phyloP scores from a whole-genome alignment of 2,113 vertebrate species.

The Morone saxatilis region DNA sequence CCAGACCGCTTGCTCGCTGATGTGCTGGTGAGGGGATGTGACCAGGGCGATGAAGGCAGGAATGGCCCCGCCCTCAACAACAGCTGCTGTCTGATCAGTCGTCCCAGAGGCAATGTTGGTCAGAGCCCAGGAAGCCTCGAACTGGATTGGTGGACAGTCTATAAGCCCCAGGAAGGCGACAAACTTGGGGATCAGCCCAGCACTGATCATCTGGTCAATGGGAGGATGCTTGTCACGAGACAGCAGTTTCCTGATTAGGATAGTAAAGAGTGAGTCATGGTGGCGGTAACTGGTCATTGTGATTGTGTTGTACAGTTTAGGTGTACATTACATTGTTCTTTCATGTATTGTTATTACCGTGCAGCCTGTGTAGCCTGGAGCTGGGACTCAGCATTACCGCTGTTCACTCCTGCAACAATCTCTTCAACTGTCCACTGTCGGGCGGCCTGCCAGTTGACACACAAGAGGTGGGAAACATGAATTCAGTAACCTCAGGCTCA shows the following conservation, averaged over 20 bases:
- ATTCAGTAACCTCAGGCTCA: not conserved
- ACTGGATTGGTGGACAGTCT: conserved; percentile 93
- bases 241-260: conserved; percentile 90
- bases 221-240: conserved; percentile 96
- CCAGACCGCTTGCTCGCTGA: conserved; percentile 87
- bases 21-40: conserved; percentile 82
- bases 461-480: not conserved
- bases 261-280: not conserved
- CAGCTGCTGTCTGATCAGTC: conserved; percentile 93
- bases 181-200: conserved; percentile 94
- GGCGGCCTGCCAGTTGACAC: conserved; percentile 74
- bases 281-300: not conserved
- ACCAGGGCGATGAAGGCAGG: conserved; percentile 87
- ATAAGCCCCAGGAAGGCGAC: conserved; percentile 89
- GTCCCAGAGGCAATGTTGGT: conserved; percentile 98
- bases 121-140: conserved; percentile 98
- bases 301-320: not conserved
- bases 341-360: conserved; percentile 82
- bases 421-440: conserved; percentile 95
- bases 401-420: conserved; percentile 91
- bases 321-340: no score
- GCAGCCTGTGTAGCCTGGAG: conserved; percentile 97
- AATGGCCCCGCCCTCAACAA: conserved; percentile 93
- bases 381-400: conserved; percentile 87
- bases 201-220: conserved; percentile 92